A percentile compares a stretch with the other conserved stretches of the same genome.
phyloP scores from a whole-genome alignment of 2,113 vertebrate species.

The Poecile atricapillus region DNA sequence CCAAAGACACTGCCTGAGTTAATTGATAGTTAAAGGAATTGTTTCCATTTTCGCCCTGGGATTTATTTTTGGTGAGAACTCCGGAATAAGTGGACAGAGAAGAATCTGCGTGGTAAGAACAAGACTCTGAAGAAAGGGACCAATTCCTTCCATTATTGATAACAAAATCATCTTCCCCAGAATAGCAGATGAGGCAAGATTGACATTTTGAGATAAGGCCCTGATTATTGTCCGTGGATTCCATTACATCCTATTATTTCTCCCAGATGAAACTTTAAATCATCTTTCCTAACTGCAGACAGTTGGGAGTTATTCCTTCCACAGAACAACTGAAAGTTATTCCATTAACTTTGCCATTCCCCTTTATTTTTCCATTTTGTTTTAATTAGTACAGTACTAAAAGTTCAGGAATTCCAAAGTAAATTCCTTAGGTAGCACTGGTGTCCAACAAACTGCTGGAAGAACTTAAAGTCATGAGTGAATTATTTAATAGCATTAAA shows the following conservation, averaged over 20 bases:
- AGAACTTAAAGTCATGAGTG: background rate
- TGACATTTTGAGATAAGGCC: slow-evolving; percentile 6
- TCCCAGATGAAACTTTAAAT: slow-evolving; percentile 12
- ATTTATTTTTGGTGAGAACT: slow-evolving; percentile 7
- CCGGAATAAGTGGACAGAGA: background rate
- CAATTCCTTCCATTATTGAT: slow-evolving; percentile 44
- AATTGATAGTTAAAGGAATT: background rate
- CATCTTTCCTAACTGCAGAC: background rate
- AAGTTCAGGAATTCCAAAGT: background rate
- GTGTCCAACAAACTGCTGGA: background rate
- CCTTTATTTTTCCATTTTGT: background rate
- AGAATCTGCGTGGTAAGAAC: background rate
- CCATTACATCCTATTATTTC: slow-evolving; percentile 28
- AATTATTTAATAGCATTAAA: slow-evolving; percentile 20
- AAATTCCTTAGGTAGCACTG: background rate
- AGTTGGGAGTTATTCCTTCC: background rate
- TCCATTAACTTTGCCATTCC: background rate
- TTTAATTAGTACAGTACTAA: background rate
- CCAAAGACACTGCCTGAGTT: background rate
- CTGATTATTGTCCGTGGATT: slow-evolving; percentile 1
- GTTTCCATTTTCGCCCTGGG: background rate
- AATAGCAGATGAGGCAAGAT: slow-evolving; percentile 49
- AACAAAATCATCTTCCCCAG: slow-evolving; percentile 37
- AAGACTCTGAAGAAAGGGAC: background rate
- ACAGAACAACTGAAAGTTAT: background rate